Conservation (phyloP, 2,888 invertebrate species). For the Stenodema calcarata region DNA sequence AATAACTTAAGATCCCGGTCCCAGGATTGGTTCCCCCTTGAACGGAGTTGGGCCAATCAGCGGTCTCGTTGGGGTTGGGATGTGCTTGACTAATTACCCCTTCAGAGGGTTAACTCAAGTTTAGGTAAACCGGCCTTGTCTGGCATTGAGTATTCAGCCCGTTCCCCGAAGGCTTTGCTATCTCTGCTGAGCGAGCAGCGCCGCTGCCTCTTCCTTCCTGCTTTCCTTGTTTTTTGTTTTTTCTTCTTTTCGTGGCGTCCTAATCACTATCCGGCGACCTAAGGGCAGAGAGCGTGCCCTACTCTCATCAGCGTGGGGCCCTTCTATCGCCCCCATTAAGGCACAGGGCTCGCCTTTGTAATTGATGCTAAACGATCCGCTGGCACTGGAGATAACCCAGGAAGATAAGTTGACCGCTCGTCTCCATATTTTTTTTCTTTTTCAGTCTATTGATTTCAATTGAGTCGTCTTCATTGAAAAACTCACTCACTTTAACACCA, state of each 20-base stretch:
- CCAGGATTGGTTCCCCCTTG: background rate
- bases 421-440: background rate
- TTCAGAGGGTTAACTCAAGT: background rate
- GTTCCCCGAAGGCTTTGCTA: too few species aligned
- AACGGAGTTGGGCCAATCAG: background rate
- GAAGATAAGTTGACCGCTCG: background rate
- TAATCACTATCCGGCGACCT: background rate
- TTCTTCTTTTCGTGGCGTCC: background rate
- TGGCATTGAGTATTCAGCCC: too few species aligned
- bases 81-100: background rate
- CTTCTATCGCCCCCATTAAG: background rate
- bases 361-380: conserved; percentile 40
- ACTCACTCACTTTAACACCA: background rate
- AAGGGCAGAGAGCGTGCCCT: conserved; percentile 6
- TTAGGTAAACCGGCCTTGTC: too few species aligned
- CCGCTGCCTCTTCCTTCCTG: background rate
- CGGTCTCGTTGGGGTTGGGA: background rate
- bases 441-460: background rate
- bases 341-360: conserved; percentile 7
- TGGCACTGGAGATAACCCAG: conserved; percentile 1
- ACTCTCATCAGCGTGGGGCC: background rate
- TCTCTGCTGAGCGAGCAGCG: background rate
- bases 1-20: background rate
- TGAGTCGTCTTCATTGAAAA: conserved; percentile 10
- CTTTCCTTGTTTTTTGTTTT: too few species aligned